Evolutionary conservation across 2,797 vertebrate species (phyloP).

Genomic region (Platyrinchus mystaceus): DNA sequence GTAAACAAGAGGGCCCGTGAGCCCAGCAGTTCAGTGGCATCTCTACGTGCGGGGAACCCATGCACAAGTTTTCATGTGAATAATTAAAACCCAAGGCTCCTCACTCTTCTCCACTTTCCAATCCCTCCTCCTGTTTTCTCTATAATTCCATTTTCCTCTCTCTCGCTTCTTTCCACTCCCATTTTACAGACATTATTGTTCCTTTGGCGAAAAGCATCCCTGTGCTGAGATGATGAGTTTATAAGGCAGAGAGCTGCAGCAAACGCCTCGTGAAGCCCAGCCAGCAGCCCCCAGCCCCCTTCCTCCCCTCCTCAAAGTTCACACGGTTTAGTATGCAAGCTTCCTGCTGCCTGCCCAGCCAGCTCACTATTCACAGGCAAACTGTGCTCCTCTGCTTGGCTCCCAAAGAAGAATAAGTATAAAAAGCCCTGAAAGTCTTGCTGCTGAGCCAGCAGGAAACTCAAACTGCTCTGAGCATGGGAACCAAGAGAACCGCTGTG

Average conservation of each 20-base stretch:
- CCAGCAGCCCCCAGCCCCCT: not conserved
- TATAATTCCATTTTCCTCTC: not conserved
- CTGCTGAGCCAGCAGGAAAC: conserved; percentile 60
- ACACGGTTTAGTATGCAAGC: conserved; percentile 26
- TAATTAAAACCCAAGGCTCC: not conserved
- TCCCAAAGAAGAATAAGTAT: conserved; percentile 10
- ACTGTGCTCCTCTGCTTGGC: conserved; percentile 7
- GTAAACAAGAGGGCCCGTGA: accelerated
- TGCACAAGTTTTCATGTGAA: not conserved
- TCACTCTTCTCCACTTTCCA: not conserved
- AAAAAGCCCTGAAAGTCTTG: conserved; percentile 41
- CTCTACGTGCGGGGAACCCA: accelerated
- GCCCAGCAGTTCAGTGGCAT: not conserved
- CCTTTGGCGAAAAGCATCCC: not conserved
- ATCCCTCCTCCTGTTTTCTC: not conserved
- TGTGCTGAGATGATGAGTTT: not conserved
- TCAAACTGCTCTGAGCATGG: conserved; percentile 45
- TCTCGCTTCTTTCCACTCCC: not conserved
- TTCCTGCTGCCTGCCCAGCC: conserved; percentile 40
- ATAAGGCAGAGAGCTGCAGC: not conserved
- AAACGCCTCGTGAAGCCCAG: not conserved
- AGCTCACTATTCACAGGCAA: conserved; percentile 56
- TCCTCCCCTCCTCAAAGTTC: conserved; percentile 11
- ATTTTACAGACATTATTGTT: not conserved
- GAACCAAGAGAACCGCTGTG: conserved; percentile 4